Conservation (phyloP, 1,140 invertebrate species). For the Platyscapa corneri region DNA sequence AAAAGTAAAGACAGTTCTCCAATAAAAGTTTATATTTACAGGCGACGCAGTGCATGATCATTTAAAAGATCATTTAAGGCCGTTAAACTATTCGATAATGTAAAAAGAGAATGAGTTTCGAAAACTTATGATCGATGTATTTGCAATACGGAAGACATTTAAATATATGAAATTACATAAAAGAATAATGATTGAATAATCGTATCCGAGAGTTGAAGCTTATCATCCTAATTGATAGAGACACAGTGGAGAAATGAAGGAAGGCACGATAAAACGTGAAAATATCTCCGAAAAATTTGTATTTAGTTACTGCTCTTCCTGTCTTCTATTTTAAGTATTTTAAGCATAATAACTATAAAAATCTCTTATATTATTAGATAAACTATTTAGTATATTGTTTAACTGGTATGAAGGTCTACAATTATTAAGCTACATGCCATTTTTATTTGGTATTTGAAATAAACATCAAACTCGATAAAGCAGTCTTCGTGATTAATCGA, state of each 20-base stretch:
- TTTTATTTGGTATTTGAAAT: not conserved
- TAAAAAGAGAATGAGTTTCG: not conserved
- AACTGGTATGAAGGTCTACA: not conserved
- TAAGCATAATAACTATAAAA: no score
- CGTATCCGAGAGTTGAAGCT: no score
- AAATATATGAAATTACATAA: not conserved
- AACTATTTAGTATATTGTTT: not conserved
- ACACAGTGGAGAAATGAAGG: not conserved
- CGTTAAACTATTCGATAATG: slow-evolving; percentile 11
- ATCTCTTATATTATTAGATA: not conserved
- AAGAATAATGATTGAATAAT: slow-evolving; percentile 9
- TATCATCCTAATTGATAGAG: not conserved
- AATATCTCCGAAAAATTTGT: not conserved
- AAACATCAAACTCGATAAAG: no score
- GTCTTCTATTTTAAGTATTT: not conserved
- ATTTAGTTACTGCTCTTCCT: not conserved
- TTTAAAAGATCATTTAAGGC: not conserved
- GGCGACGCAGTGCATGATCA: not conserved
- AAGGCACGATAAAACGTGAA: not conserved
- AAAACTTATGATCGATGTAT: not conserved
- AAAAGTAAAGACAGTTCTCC: not conserved
- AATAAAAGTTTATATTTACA: not conserved
- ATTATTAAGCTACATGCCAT: not conserved
- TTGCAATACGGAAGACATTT: not conserved
- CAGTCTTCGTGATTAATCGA: not conserved